These are phyloP conservation scores for Terrapene triunguis DNA, from an alignment of 2,113 vertebrate genomes.

Conservation along the genomic window DNA sequence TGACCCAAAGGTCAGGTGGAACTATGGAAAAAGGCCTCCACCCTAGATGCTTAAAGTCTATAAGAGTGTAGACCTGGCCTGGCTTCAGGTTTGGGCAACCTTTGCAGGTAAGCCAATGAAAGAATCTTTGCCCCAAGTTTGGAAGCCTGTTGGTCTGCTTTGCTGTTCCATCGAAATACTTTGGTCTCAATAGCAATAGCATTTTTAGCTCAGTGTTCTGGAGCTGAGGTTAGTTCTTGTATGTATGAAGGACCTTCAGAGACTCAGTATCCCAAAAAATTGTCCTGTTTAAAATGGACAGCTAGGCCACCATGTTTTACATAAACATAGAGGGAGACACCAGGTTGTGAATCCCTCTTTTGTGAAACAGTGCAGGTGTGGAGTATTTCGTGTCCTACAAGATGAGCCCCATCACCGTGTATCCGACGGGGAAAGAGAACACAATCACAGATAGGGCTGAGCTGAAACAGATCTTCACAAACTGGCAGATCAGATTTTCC, in stretches of 20 bases:
- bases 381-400: not conserved
- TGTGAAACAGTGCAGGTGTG: not conserved
- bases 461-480: not conserved
- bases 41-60: not conserved
- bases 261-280: not conserved
- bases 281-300: not conserved
- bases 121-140: not conserved
- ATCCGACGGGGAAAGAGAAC: not conserved
- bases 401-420: not conserved
- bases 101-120: not conserved
- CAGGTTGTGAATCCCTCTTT: not conserved
- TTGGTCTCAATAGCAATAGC: not conserved
- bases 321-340: not conserved
- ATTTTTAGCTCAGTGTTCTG: not conserved
- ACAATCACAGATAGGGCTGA: not conserved
- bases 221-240: not conserved
- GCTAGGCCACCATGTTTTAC: not conserved
- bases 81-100: not conserved
- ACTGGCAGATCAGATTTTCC: not conserved
- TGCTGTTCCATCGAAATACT: not conserved
- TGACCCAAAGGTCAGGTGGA: not conserved
- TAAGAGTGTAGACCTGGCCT: not conserved
- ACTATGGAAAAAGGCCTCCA: not conserved
- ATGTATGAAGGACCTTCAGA: not conserved
- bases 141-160: not conserved